These are phyloP conservation scores for Zonitis immaculata DNA, from an alignment of 2,888 invertebrate genomes.

Conservation along the genomic window DNA sequence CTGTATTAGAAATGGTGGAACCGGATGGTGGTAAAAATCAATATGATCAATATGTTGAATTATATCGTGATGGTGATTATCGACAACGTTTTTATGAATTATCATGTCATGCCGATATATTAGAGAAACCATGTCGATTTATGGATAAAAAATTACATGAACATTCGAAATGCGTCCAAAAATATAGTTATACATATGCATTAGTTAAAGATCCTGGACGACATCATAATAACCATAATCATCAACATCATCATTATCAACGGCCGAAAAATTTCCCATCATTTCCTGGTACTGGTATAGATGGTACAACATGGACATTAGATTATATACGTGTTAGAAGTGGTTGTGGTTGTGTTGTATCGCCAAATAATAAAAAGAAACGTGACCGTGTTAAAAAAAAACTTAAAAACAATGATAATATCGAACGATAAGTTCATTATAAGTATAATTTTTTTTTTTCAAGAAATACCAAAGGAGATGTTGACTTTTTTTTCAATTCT, in stretches of 20 bases:
- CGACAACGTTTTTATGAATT: slow-evolving; percentile 73
- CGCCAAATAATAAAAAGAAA: slow-evolving; percentile 48
- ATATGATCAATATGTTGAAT: slow-evolving; percentile 65
- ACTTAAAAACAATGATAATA: slow-evolving; percentile 13
- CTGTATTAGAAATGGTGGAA: slow-evolving; percentile 69
- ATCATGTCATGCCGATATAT: slow-evolving; percentile 67
- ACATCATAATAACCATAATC: slow-evolving; percentile 36
- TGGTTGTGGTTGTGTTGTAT: slow-evolving; percentile 79
- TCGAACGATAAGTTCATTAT: slow-evolving; percentile 5
- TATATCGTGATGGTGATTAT: slow-evolving; percentile 68
- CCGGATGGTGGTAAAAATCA: slow-evolving; percentile 73
- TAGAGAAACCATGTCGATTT: slow-evolving; percentile 67
- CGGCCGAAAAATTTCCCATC: slow-evolving; percentile 45
- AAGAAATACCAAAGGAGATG: slow-evolving; percentile 27
- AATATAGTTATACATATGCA: slow-evolving; percentile 80
- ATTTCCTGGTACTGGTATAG: slow-evolving; percentile 52
- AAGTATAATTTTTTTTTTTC: not conserved
- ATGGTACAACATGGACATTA: slow-evolving; percentile 61
- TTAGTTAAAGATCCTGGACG: slow-evolving; percentile 63
- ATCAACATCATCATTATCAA: slow-evolving; percentile 30
- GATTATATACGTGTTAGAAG: slow-evolving; percentile 79
- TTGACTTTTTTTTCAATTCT: slow-evolving; percentile 13
- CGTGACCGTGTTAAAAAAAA: slow-evolving; percentile 22
- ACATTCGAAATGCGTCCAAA: slow-evolving; percentile 76
- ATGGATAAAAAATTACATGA: slow-evolving; percentile 65